Base-by-base conservation (phyloP, 2,797 vertebrate genomes). In the Morus bassanus region DNA sequence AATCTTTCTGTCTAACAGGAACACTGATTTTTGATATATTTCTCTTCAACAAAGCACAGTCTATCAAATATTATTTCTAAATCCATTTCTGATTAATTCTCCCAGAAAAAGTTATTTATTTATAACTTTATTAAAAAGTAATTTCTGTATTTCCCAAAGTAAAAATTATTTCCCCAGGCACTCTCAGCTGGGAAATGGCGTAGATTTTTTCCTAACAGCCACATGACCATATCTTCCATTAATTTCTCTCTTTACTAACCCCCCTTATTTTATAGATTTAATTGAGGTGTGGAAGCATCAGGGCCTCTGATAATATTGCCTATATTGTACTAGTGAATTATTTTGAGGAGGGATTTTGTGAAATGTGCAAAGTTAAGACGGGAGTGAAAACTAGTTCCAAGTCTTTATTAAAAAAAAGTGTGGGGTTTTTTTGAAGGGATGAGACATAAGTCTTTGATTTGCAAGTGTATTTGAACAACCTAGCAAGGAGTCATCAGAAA, bases 51-150 rank as follows among this genome's bases (percentile, higher is more conserved):
- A 46, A 54, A 88, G 48, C 59, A 28, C 48, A 93, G 35, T 19
- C 85, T 53, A 16, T 65, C 77, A 57, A 75, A 92, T 81, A 63
- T 93, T 79, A 37, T 68, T 54, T 82, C 91, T 79, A 85, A 68
- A 82, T 95, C 80, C 78, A 6, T 85, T 94, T 91, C 85, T 95
- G 85, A 93, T 92, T 87, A 74, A 88, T 46, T 93, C 24, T 51
- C 23, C 30, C 64, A 10, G 3, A 31, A 37, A 63, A 88, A 60
- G 25, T 94, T 88, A 91, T 78, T 96, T 90, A 87, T 90, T 94
- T 93, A 72, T 95, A 91, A 80, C 80, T 94, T 95, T 84, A 94
- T 92, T 91, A 92, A 94, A 88, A 96, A 88, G 64, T 70, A 24
- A 74, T 96, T 94, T 89, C 75, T 83, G 6, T 63, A 22, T 95